Evolutionary conservation across 2,113 vertebrate genomes (phyloP).

Genomic region (Fukomys damarensis): DNA sequence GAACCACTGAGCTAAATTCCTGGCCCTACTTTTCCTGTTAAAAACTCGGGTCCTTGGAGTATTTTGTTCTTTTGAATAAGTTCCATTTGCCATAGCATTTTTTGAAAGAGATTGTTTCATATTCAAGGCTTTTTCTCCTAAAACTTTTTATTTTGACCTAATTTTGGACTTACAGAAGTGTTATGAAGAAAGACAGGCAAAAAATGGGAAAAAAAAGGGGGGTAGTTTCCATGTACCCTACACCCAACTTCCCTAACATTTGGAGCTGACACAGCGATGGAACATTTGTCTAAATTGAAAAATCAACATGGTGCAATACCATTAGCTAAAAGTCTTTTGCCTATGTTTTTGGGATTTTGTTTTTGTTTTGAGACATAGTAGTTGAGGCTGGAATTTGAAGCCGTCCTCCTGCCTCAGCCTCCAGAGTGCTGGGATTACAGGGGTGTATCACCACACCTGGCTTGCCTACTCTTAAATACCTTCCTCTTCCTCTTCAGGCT

Average conservation of each 20-base stretch:
- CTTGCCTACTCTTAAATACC: slow-evolving; percentile 13
- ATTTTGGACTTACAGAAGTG: background rate
- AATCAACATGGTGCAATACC: background rate
- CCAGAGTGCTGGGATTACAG: background rate
- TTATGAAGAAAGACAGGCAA: background rate
- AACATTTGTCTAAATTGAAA: background rate
- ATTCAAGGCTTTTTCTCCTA: background rate
- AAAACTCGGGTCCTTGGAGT: too few relatives aligned
- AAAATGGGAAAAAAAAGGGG: background rate
- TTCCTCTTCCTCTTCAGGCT: too few relatives aligned
- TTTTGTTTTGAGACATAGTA: background rate
- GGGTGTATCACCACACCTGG: background rate
- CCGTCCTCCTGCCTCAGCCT: background rate
- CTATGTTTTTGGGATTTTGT: background rate
- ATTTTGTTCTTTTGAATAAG: background rate
- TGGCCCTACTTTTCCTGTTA: too few relatives aligned
- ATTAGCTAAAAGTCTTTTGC: background rate
- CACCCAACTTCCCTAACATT: background rate
- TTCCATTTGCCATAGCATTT: background rate
- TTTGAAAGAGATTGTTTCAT: background rate
- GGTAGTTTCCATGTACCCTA: background rate
- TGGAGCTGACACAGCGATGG: background rate
- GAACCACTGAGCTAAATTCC: too few relatives aligned
- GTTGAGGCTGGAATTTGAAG: background rate
- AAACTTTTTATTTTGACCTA: background rate